These are phyloP conservation scores for Leptobrachium ailaonicum DNA, from an alignment of 2,113 vertebrate genomes.

Conservation along the genomic window DNA sequence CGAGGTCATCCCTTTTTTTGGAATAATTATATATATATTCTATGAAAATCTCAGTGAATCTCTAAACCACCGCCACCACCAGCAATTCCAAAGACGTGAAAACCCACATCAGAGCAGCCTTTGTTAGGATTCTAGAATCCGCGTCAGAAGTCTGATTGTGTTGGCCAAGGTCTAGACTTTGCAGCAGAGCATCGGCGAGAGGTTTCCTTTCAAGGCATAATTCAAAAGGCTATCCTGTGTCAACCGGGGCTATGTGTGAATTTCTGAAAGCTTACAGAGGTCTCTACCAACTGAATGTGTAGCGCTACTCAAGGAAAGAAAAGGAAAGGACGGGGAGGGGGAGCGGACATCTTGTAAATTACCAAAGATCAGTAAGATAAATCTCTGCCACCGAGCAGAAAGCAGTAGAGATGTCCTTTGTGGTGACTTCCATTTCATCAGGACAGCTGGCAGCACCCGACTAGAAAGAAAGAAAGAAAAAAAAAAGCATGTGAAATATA, in stretches of 20 bases:
- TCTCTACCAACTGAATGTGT: neutral
- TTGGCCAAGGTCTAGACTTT: slow-evolving; percentile 7
- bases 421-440: slow-evolving; percentile 54
- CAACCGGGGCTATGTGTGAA: slow-evolving; percentile 9
- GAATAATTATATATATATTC: too few relatives aligned
- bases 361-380: slow-evolving; percentile 81
- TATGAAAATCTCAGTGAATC: too few relatives aligned
- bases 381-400: slow-evolving; percentile 79
- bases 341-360: slow-evolving; percentile 39
- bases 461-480: slow-evolving; percentile 14
- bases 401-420: slow-evolving; percentile 70
- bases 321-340: neutral
- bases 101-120: neutral
- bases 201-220: neutral
- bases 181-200: neutral
- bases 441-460: slow-evolving; percentile 46
- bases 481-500: neutral
- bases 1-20: too few relatives aligned
- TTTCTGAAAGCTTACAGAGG: slow-evolving; percentile 7
- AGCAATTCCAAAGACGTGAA: neutral
- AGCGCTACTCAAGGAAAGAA: slow-evolving; percentile 4
- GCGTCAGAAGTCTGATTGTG: neutral
- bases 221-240: slow-evolving; percentile 17
- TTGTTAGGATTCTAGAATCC: too few relatives aligned
- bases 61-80: neutral